Conservation (phyloP, 2,888 invertebrate species). For the Dexiosoma caninum region DNA sequence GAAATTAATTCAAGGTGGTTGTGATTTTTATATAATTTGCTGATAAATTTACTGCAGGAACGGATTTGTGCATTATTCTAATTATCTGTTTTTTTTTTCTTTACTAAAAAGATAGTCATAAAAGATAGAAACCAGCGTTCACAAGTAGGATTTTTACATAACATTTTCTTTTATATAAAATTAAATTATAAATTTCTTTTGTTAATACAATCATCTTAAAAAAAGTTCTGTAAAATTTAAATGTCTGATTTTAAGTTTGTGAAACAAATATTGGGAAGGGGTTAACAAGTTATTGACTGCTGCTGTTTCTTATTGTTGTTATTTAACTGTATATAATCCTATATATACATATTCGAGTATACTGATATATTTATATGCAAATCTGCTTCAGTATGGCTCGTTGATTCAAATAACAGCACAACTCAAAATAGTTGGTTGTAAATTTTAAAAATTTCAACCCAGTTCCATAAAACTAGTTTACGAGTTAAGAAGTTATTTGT, state of each 20-base stretch:
- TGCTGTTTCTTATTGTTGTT: background rate
- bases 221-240: no score
- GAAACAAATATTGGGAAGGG: background rate
- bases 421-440: background rate
- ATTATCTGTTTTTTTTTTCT: background rate
- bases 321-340: background rate
- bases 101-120: no score
- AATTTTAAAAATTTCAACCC: slow-evolving; percentile 1
- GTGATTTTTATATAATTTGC: background rate
- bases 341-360: no score
- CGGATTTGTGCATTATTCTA: slow-evolving; percentile 16
- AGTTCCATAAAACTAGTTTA: no score
- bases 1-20: slow-evolving; percentile 48
- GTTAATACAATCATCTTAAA: background rate
- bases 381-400: no score
- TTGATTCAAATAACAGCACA: background rate
- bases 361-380: no score
- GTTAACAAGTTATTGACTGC: slow-evolving; percentile 14
- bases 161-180: slow-evolving; percentile 16
- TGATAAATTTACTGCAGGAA: background rate
- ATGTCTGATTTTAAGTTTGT: slow-evolving; percentile 7
- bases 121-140: no score
- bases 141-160: slow-evolving; percentile 48
- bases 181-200: no score
- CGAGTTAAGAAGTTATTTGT: no score